phyloP scores from a whole-genome alignment of 2,113 vertebrate genomes.

The Sus scrofa region DNA sequence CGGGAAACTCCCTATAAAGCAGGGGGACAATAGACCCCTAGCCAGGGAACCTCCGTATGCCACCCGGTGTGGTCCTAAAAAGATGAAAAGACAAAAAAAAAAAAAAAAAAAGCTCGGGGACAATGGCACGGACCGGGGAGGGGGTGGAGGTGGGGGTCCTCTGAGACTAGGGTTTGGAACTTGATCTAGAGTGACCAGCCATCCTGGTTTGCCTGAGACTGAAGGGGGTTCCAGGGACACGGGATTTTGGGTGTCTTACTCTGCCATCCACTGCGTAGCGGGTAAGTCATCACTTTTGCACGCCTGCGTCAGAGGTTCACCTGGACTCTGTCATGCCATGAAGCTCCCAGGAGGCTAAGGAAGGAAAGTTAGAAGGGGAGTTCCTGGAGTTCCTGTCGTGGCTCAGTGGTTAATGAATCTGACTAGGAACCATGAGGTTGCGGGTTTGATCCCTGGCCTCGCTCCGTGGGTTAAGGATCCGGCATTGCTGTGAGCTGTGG shows the following conservation, averaged over 20 bases:
- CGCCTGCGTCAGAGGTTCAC: neutral
- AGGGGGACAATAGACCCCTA: neutral
- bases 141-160: neutral
- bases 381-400: too few relatives aligned
- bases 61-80: too few relatives aligned
- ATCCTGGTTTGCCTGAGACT: neutral
- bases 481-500: too few relatives aligned
- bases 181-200: neutral
- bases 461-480: too few relatives aligned
- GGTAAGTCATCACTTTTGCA: neutral
- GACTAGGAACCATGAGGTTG: too few relatives aligned
- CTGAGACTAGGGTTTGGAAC: neutral
- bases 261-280: neutral
- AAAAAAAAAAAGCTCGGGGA: neutral
- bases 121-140: too few relatives aligned
- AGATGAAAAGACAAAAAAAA: too few relatives aligned
- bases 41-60: too few relatives aligned
- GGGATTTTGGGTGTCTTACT: neutral
- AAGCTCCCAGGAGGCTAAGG: neutral
- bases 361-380: neutral
- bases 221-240: neutral
- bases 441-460: too few relatives aligned
- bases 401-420: too few relatives aligned
- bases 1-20: neutral
- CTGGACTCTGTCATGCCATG: neutral